A percentile compares a stretch with the other conserved stretches of the same genome.
phyloP scores from a whole-genome alignment of 2,797 vertebrate genomes.

The Chaetodon trifasciatus region DNA sequence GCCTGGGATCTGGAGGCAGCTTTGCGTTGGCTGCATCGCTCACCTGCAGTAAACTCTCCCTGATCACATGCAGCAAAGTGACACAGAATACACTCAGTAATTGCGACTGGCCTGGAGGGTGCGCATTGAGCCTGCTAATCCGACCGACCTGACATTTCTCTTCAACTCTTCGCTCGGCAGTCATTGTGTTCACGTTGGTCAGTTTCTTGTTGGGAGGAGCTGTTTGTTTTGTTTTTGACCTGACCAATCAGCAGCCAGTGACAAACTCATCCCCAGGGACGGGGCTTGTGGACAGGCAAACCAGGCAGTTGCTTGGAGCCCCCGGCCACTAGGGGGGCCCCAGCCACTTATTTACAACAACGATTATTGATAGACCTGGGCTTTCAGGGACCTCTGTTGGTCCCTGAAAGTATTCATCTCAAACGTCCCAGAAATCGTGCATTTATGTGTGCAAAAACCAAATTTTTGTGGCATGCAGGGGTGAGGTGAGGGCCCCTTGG shows the following conservation, averaged over 20 bases:
- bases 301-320: too few relatives aligned
- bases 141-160: neutral
- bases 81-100: neutral
- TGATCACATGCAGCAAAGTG: slow-evolving; percentile 13
- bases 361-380: too few relatives aligned
- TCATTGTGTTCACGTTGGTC: slow-evolving; percentile 1
- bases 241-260: neutral
- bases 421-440: too few relatives aligned
- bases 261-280: too few relatives aligned
- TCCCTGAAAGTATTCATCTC: too few relatives aligned
- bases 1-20: slow-evolving; percentile 4
- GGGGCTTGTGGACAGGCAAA: too few relatives aligned
- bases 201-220: slow-evolving; percentile 1
- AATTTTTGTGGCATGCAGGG: too few relatives aligned
- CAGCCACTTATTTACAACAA: too few relatives aligned
- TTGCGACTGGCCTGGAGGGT: neutral
- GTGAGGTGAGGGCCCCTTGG: too few relatives aligned
- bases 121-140: slow-evolving; percentile 12
- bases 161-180: slow-evolving; percentile 19
- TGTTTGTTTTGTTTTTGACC: neutral
- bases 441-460: too few relatives aligned
- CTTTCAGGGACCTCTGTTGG: too few relatives aligned
- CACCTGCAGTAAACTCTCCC: neutral
- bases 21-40: slow-evolving; percentile 1
- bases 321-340: too few relatives aligned